These are phyloP conservation scores for Himalopsyche tibetana DNA, from an alignment of 2,888 invertebrate genomes.

Conservation along the genomic window DNA sequence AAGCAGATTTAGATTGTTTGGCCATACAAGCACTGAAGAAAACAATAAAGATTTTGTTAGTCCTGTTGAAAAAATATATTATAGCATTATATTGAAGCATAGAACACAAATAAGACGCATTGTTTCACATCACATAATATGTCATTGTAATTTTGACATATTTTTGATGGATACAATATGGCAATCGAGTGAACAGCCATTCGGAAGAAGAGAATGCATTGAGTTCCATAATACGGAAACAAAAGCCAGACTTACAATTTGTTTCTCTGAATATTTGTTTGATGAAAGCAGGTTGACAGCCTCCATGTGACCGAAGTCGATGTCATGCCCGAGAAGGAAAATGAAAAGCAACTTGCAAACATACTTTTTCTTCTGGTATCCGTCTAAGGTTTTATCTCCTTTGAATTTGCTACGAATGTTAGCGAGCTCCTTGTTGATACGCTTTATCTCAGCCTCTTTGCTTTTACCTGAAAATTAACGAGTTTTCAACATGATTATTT, in stretches of 20 bases:
- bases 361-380: slow-evolving; percentile 99
- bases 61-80: too few species aligned
- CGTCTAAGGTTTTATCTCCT: slow-evolving; percentile 99
- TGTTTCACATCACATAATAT: too few species aligned
- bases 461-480: slow-evolving; percentile 87
- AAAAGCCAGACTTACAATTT: slow-evolving; percentile 86
- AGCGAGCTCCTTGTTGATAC: slow-evolving; percentile 99
- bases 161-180: too few species aligned
- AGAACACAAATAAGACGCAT: too few species aligned
- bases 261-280: slow-evolving; percentile 99
- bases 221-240: slow-evolving; percentile 27
- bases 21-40: slow-evolving; percentile 60
- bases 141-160: too few species aligned
- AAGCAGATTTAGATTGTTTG: background rate
- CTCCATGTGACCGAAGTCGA: slow-evolving; percentile 99
- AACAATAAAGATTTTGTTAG: slow-evolving; percentile 46
- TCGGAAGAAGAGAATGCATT: background rate
- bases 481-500: too few species aligned
- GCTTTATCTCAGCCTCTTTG: slow-evolving; percentile 99
- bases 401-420: slow-evolving; percentile 99
- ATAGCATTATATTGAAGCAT: too few species aligned
- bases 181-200: slow-evolving; percentile 37
- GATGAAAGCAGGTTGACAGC: slow-evolving; percentile 99
- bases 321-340: slow-evolving; percentile 99
- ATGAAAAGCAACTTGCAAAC: slow-evolving; percentile 99